Percentiles rank a stretch among this genome's conserved stretches.
These are phyloP conservation scores for Sarotherodon lohbergeri DNA, from an alignment of 2,113 vertebrate species.

Conservation along the genomic window DNA sequence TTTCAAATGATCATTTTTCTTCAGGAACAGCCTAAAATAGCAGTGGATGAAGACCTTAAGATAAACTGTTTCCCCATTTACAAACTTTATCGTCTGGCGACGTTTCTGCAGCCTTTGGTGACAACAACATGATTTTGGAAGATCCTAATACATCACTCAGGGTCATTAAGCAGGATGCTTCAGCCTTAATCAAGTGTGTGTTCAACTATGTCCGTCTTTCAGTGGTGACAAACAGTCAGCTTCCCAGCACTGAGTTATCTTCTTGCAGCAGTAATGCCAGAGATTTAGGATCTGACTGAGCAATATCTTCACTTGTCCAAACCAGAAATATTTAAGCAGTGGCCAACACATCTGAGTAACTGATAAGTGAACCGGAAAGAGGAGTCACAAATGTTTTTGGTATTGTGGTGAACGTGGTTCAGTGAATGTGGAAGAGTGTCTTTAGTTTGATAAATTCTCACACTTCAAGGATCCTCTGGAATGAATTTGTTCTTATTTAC, in stretches of 20 bases:
- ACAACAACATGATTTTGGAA: background rate
- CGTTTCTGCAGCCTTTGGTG: background rate
- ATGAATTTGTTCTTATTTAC: background rate
- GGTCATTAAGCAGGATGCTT: slow-evolving; percentile 6
- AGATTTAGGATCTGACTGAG: background rate
- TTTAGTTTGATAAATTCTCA: slow-evolving; percentile 4
- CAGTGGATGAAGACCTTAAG: background rate
- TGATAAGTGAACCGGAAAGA: slow-evolving; percentile 17
- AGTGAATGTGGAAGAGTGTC: slow-evolving; percentile 5
- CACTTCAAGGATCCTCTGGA: slow-evolving; percentile 22
- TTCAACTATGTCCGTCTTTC: slow-evolving; percentile 21
- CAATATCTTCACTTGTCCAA: slow-evolving; percentile 47
- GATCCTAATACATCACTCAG: background rate
- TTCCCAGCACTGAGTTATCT: slow-evolving; percentile 24
- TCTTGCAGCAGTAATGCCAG: slow-evolving; percentile 17
- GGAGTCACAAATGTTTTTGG: slow-evolving; percentile 42
- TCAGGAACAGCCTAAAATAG: background rate
- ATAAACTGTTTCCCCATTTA: background rate
- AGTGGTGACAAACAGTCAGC: slow-evolving; percentile 8
- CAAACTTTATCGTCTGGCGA: background rate
- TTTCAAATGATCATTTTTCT: background rate
- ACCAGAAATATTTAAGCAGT: slow-evolving; percentile 56
- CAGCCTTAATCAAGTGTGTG: background rate
- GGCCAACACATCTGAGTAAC: slow-evolving; percentile 17
- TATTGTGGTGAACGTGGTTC: slow-evolving; percentile 5